Conservation (phyloP, 2,888 invertebrate species). For the Nezara viridula region DNA sequence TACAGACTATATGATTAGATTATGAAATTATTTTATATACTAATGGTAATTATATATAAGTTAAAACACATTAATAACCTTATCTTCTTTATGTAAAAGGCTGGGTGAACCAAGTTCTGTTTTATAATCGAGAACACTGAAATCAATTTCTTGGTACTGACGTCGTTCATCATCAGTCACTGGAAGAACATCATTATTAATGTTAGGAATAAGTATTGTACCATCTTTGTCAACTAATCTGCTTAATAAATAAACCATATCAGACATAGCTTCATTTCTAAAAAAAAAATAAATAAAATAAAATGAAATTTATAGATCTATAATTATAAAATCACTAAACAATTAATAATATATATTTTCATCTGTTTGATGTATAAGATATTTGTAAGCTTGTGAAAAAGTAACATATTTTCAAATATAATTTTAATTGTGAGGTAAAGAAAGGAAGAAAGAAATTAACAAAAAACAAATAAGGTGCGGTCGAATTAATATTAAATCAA, state of each 20-base stretch:
- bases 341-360: no score
- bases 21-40: no score
- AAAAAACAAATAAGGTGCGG: no score
- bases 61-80: slow-evolving; percentile 62
- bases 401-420: no score
- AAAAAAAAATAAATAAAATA: no score
- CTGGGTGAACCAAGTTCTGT: slow-evolving; percentile 65
- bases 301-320: neutral
- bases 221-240: slow-evolving; percentile 89
- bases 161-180: slow-evolving; percentile 70
- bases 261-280: slow-evolving; percentile 87
- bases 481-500: no score
- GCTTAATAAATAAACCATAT: slow-evolving; percentile 88
- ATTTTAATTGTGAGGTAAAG: no score
- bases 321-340: neutral
- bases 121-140: slow-evolving; percentile 70
- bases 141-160: slow-evolving; percentile 74
- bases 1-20: no score
- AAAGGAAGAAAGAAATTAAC: no score
- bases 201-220: slow-evolving; percentile 84
- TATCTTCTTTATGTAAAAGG: slow-evolving; percentile 66
- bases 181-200: slow-evolving; percentile 80
- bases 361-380: no score
- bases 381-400: no score
- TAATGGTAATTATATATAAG: no score